These are phyloP conservation scores for Apostichopus parvimensis DNA, from an alignment of 35 echinoderm and acorn worm genomes.

Conservation along the genomic window DNA sequence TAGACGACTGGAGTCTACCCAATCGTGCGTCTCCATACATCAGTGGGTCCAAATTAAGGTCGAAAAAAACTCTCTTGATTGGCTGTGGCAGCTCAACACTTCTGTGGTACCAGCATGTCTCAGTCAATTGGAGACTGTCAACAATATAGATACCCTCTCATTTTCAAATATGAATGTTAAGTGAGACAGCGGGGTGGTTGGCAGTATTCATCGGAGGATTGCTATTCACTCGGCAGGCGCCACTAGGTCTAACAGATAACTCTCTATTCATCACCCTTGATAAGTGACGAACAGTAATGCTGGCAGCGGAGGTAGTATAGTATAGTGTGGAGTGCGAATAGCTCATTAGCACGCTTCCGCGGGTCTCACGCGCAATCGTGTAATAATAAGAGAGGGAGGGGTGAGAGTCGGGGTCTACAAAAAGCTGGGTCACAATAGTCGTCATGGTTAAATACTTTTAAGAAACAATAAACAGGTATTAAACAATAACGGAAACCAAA, in stretches of 20 bases:
- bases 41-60: conserved; percentile 33
- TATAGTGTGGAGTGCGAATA: background rate
- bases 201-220: conserved; percentile 36
- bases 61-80: conserved; percentile 43
- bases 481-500: too few relatives aligned
- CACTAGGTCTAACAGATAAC: conserved; percentile 47
- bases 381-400: too few relatives aligned
- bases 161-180: conserved; percentile 55
- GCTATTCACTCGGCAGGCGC: conserved; percentile 49
- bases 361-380: too few relatives aligned
- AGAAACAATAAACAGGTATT: too few relatives aligned
- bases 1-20: conserved; percentile 30
- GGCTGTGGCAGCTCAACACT: conserved; percentile 44
- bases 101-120: conserved; percentile 50
- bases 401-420: too few relatives aligned
- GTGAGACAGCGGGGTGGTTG: conserved; percentile 50
- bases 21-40: conserved; percentile 40
- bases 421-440: too few relatives aligned
- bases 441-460: too few relatives aligned
- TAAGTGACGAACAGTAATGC: conserved; percentile 35
- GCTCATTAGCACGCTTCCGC: too few relatives aligned
- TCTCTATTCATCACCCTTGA: conserved; percentile 50
- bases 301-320: background rate
- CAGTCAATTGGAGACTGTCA: conserved; percentile 52
- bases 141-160: conserved; percentile 35